Evolutionary conservation across 1,140 invertebrate genomes (phyloP), one percentile per base, ranked within the genome.

Genomic region (Mylabris phalerata): DNA sequence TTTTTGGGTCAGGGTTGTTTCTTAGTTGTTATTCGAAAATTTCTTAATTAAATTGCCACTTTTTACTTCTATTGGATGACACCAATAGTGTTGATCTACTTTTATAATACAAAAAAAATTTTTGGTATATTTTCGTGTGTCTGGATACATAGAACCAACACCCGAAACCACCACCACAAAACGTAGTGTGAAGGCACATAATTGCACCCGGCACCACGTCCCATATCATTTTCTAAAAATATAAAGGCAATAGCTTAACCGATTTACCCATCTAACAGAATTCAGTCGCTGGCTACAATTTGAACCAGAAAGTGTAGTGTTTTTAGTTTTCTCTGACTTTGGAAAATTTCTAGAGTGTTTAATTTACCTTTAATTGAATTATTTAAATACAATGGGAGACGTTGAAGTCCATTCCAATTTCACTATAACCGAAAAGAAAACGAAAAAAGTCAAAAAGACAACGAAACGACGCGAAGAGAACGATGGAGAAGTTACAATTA

Each of bases 361-460:
- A 54, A 26, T 43, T 43, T 55, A 19, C 19, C 19, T 19, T 19
- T 19, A 19, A 19, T 19, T 40, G 47, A 75, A 78, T 42, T 19
- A 19, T 19, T 19, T 19, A 19, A 19, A n/a, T 11, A 42, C 11
- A 75, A 90, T 92, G 89, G 88, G 88, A 75, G 89, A 92, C 80
- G 89, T 91, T 72, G 89, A 92, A 77, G 84, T 86, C 59, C 83
- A 85, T 80, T 86, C 88, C 80, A 87, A 89, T 78, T 89, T 83
- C 75, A 85, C 86, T 70, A 86, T 86, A 69, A 88, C 87, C 65
- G 87, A 90, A 79, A 84, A 87, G 75, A 91, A 91, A 78, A 87
- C 88, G 74, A 87, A 88, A 76, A 92, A 92, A 83, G 87, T 90
- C 78, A 92, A 91, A 81, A 93, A 92, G 78, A 83, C 84, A 66